phyloP scores from a whole-genome alignment of 1,140 invertebrate genomes.

The Lithobius niger region DNA sequence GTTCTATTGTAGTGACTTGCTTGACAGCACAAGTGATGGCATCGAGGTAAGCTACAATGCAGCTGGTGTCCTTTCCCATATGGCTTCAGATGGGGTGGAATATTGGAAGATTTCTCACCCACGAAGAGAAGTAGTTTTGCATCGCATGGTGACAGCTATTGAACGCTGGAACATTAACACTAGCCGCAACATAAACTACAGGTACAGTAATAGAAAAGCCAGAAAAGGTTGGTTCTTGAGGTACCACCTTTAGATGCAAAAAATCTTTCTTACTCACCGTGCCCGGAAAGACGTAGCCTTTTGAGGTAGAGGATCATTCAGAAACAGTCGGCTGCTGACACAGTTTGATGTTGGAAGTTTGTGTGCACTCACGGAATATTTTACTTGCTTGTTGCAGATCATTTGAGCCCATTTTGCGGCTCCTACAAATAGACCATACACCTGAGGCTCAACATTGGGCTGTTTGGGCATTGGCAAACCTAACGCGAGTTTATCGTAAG shows the following conservation, averaged over 20 bases:
- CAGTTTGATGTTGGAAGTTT: too few species aligned
- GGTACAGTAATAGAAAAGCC: too few species aligned
- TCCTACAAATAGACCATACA: slow-evolving; percentile 65
- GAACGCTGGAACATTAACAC: slow-evolving; percentile 72
- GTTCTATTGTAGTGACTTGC: slow-evolving; percentile 45
- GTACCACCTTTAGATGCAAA: too few species aligned
- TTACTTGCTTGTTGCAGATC: too few species aligned
- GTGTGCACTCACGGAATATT: too few species aligned
- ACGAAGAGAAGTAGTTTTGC: slow-evolving; percentile 54
- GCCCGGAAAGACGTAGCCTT: too few species aligned
- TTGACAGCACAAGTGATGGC: slow-evolving; percentile 74
- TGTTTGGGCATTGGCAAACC: slow-evolving; percentile 92
- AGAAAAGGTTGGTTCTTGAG: too few species aligned
- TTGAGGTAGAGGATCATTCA: too few species aligned
- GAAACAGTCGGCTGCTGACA: too few species aligned
- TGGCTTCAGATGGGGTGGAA: slow-evolving; percentile 76
- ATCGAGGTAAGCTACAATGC: slow-evolving; percentile 98
- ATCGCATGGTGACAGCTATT: slow-evolving; percentile 63
- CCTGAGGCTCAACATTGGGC: slow-evolving; percentile 90
- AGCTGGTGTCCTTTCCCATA: slow-evolving; percentile 86
- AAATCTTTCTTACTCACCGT: too few species aligned
- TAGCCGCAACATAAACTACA: slow-evolving; percentile 90
- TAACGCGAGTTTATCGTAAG: slow-evolving; percentile 83
- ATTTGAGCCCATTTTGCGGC: slow-evolving; percentile 75
- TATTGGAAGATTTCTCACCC: slow-evolving; percentile 64